A percentile compares a stretch with the other conserved stretches of the same genome.
Evolutionary conservation across 2,888 invertebrate species (phyloP).

Genomic region (Heliconius charithonia): DNA sequence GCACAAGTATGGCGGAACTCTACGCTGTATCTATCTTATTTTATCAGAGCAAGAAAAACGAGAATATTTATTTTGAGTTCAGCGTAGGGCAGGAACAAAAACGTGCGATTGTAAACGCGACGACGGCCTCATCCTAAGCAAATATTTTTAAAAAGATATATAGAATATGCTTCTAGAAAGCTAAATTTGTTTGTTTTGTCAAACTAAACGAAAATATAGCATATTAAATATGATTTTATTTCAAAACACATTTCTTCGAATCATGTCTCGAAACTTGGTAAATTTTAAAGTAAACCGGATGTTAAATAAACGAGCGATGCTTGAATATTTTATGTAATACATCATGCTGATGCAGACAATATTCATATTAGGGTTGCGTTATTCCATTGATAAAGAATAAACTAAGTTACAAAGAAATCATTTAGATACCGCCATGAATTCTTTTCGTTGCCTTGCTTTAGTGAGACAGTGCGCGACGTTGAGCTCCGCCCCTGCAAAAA

Average conservation of each 20-base stretch:
- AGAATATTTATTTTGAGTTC: no score
- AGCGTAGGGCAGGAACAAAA: no score
- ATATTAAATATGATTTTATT: not conserved
- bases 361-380: slow-evolving; percentile 3
- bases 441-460: no score
- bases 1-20: not conserved
- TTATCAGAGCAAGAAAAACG: no score
- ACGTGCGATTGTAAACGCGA: no score
- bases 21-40: not conserved
- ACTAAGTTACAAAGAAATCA: not conserved
- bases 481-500: not conserved
- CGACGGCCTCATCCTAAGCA: no score
- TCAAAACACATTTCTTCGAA: not conserved
- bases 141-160: no score
- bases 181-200: no score
- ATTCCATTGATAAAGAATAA: not conserved
- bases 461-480: not conserved
- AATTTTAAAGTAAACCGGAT: not conserved
- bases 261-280: not conserved
- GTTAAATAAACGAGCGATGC: slow-evolving; percentile 12
- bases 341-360: slow-evolving; percentile 14
- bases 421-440: not conserved
- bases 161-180: no score
- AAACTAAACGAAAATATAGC: not conserved
- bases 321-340: slow-evolving; percentile 25